Conservation (phyloP, 2,888 invertebrate genomes). For the Magallana nippona region DNA sequence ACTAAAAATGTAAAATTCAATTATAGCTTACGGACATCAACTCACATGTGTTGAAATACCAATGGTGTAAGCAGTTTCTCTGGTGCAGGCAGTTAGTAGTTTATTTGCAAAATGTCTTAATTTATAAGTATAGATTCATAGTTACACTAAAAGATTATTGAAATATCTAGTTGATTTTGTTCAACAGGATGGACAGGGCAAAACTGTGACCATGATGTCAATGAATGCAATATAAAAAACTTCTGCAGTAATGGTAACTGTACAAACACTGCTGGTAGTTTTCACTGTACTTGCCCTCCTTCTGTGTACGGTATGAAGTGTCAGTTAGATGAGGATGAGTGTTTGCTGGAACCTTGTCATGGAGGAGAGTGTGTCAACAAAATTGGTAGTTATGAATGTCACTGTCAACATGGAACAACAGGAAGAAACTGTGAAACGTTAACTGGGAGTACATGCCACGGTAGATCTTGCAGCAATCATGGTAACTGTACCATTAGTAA, state of each 20-base stretch:
- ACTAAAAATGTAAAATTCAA: no score
- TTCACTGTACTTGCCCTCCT: slow-evolving; percentile 35
- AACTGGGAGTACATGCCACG: neutral
- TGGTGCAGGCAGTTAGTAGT: no score
- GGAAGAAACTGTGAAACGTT: slow-evolving; percentile 40
- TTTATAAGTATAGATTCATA: no score
- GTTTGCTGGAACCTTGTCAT: neutral
- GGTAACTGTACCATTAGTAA: neutral
- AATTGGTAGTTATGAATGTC: slow-evolving; percentile 38
- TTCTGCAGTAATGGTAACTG: slow-evolving; percentile 34
- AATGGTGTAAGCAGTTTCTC: no score
- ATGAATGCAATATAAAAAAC: neutral
- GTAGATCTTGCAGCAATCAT: neutral
- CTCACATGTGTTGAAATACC: no score
- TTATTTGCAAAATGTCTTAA: no score
- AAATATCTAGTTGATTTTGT: neutral
- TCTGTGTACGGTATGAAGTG: slow-evolving; percentile 39
- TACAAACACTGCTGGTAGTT: slow-evolving; percentile 19
- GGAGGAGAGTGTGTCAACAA: slow-evolving; percentile 42
- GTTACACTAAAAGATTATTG: no score
- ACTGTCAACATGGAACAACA: slow-evolving; percentile 34
- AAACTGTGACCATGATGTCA: slow-evolving; percentile 34
- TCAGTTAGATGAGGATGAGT: slow-evolving; percentile 42
- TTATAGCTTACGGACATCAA: no score
- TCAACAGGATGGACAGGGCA: slow-evolving; percentile 27